Percentiles rank a stretch among this genome's conserved stretches.
Evolutionary conservation across 2,888 invertebrate species (phyloP).

Genomic region (Lymantria monacha): DNA sequence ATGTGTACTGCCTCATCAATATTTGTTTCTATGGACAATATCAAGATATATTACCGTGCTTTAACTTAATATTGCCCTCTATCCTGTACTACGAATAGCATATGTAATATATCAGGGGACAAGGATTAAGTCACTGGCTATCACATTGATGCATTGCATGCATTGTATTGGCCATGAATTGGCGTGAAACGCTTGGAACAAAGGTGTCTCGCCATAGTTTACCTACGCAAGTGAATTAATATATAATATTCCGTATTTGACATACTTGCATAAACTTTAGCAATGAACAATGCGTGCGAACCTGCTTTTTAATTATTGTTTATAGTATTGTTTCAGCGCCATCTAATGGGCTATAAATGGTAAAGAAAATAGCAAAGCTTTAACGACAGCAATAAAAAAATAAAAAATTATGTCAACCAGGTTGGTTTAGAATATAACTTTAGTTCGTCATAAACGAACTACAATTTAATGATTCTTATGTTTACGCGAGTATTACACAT

Average conservation of each 20-base stretch:
- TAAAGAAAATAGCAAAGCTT: no score
- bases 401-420: no score
- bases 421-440: no score
- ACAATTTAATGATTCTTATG: no score
- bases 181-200: constrained; percentile 47
- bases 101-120: constrained; percentile 34
- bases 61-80: not conserved
- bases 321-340: no score
- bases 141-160: constrained; percentile 61
- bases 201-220: constrained; percentile 51
- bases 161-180: constrained; percentile 54
- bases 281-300: no score
- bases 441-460: no score
- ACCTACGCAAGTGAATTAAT: constrained; percentile 20
- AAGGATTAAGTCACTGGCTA: constrained; percentile 55
- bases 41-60: not conserved
- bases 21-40: not conserved
- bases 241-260: constrained; percentile 16
- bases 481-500: no score
- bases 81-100: constrained; percentile 23
- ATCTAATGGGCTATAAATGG: no score
- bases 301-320: no score
- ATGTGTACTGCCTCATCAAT: no score
- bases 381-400: no score
- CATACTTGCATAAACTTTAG: not conserved